Percentiles rank a stretch among this genome's conserved stretches.
Conservation (phyloP, 23 tunicate species). For the Ascidia mentula region DNA sequence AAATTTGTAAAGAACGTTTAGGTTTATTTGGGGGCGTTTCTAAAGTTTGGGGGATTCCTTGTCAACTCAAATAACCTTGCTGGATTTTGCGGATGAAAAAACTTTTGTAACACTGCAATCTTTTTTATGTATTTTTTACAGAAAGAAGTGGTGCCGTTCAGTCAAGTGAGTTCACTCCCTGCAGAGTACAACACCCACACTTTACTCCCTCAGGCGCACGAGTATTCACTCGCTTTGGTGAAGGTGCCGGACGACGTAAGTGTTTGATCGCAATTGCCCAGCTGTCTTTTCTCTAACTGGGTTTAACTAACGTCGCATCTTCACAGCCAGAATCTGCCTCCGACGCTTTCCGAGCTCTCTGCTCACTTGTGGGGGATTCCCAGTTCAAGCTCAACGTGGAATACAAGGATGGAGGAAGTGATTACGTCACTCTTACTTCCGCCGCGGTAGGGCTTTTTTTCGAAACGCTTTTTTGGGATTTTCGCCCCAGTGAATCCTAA, state of each 20-base stretch:
- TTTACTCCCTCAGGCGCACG: constrained; percentile 85
- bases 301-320: neutral
- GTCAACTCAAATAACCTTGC: too few species aligned
- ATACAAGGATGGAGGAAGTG: constrained; percentile 63
- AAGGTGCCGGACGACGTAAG: constrained; percentile 92
- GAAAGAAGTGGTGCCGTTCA: constrained; percentile 71
- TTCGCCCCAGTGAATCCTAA: too few species aligned
- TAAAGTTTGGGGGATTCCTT: too few species aligned
- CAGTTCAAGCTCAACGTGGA: constrained; percentile 71
- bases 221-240: constrained; percentile 73
- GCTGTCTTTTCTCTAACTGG: neutral
- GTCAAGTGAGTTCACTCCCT: constrained; percentile 66
- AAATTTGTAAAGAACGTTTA: too few species aligned
- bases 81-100: too few species aligned
- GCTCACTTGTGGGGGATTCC: constrained; percentile 44
- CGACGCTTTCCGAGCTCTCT: constrained; percentile 68
- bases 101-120: too few species aligned
- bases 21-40: too few species aligned
- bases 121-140: neutral
- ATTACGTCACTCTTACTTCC: constrained; percentile 58
- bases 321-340: constrained; percentile 49
- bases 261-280: neutral
- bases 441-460: too few species aligned
- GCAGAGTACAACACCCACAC: constrained; percentile 74
- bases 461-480: too few species aligned